Evolutionary conservation across 2,113 vertebrate genomes (phyloP), one percentile per base, ranked within the genome.

Genomic region (Pipra filicauda): DNA sequence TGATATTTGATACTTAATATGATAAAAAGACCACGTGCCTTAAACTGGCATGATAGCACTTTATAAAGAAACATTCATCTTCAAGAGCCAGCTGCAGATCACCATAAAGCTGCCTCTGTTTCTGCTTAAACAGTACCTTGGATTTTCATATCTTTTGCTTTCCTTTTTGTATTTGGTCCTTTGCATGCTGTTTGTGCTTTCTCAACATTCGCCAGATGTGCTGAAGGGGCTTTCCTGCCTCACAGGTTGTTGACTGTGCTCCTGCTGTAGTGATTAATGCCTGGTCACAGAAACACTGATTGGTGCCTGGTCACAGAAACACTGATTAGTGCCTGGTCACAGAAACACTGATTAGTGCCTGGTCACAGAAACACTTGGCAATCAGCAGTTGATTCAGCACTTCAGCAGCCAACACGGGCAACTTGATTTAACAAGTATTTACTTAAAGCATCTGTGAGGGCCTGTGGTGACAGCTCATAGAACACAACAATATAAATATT

Each of bases 401-500:
- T 67, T 74, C 10, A n/a, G 64, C 80, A 80, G 15, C 39, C 64
- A 46, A 26, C 37, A 30, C 24, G 52, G 62, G n/a, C 13, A 46
- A 3, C 14, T 24, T 6, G 49, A 33, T 52, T 48, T 6, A 61
- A 41, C 12, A 12, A 28, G 24, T 44, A 4, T 6, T 11, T 15
- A 9, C 37, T 54, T 52, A 4, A 35, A 65, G 30, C 86, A 35
- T 64, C 48, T 41, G 12, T 41, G 39, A n/a, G 44, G 51, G 27
- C 18, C 39, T 41, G 33, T 70, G 64, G 37, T 64, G 52, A 30
- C 58, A 48, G 31, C 19, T 52, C 39, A 14, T 48, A 64, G 64
- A 12, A 37, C 30, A 5, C 6, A 8, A 61, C 22, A 27, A 5
- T 6, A 8, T 2, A 20, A 73, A 17, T 58, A 7, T 0, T 15